phyloP scores from a whole-genome alignment of 1,140 invertebrate genomes.

The Harpegnathos saltator region DNA sequence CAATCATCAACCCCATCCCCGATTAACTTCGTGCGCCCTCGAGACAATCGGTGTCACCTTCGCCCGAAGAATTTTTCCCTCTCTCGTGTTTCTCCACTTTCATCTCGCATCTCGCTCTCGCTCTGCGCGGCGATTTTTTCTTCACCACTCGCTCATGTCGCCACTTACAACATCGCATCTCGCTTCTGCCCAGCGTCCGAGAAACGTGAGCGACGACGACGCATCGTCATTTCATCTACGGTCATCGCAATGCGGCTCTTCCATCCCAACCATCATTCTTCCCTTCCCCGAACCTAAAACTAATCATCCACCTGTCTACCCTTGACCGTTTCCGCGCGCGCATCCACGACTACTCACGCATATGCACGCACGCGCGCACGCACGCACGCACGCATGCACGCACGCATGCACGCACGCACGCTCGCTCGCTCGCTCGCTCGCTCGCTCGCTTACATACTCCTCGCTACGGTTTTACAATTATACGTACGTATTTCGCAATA shows the following conservation, averaged over 20 bases:
- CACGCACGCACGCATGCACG: too few species aligned
- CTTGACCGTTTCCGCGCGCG: neutral
- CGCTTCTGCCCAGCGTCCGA: neutral
- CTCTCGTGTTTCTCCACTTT: neutral
- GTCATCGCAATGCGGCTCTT: constrained; percentile 16
- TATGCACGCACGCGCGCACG: neutral
- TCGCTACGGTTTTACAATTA: constrained; percentile 41
- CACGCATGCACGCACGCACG: constrained; percentile 20
- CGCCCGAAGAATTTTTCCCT: constrained; percentile 24
- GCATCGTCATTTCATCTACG: constrained; percentile 21
- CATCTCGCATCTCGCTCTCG: neutral
- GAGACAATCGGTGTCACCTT: constrained; percentile 64
- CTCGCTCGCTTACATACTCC: constrained; percentile 21
- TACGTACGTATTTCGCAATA: constrained; percentile 57
- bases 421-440: constrained; percentile 29
- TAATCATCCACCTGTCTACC: too few species aligned
- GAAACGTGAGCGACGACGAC: constrained; percentile 12
- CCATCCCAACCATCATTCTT: too few species aligned
- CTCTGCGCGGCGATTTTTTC: constrained; percentile 13
- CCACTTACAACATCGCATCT: neutral
- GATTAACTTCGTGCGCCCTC: constrained; percentile 37
- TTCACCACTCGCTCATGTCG: too few species aligned
- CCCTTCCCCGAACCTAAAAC: neutral
- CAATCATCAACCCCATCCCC: constrained; percentile 60
- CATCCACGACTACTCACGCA: constrained; percentile 55